phyloP scores from a whole-genome alignment of 2,113 vertebrate genomes.

The Ranitomeya imitator region DNA sequence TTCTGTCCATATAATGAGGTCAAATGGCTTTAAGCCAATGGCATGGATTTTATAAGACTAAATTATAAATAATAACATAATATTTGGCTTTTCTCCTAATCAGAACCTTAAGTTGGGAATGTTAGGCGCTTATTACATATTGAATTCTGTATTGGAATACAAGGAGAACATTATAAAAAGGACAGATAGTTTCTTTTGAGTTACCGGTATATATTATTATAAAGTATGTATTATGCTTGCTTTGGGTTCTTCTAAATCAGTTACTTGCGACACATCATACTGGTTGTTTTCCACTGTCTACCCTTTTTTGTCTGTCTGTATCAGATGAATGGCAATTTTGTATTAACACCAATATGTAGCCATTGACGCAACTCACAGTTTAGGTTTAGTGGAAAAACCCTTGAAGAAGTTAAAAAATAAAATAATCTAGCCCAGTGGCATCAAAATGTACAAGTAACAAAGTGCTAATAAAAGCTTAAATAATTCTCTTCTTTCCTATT shows the following conservation, averaged over 20 bases:
- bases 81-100: background rate
- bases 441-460: constrained; percentile 42
- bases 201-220: background rate
- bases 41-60: too few species aligned
- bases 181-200: background rate
- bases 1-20: background rate
- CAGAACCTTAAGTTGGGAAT: background rate
- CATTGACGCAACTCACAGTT: constrained; percentile 26
- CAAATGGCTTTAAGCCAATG: too few species aligned
- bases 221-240: background rate
- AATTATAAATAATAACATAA: background rate
- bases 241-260: background rate
- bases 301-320: background rate
- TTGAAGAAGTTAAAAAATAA: background rate
- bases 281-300: background rate
- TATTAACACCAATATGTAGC: background rate
- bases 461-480: constrained; percentile 46
- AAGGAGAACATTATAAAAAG: background rate
- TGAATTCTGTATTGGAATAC: background rate
- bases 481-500: constrained; percentile 13
- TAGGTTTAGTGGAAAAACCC: constrained; percentile 21
- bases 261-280: background rate
- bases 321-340: background rate
- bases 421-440: background rate
- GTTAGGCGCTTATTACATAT: background rate